phyloP scores from a whole-genome alignment of 2,113 vertebrate genomes.

The Marcusenius ussheri region DNA sequence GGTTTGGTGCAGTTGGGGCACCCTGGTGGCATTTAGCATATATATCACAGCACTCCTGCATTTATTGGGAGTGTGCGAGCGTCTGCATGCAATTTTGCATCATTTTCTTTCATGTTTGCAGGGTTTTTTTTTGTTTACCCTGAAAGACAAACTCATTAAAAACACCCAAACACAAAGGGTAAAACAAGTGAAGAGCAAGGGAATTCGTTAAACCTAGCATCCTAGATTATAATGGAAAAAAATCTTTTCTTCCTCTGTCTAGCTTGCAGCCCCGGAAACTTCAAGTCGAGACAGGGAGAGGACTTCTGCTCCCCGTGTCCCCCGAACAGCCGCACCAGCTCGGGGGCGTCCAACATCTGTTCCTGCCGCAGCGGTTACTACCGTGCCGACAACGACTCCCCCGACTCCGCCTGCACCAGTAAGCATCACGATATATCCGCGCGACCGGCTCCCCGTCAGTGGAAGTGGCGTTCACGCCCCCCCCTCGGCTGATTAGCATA shows the following conservation, averaged over 20 bases:
- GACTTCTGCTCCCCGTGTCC: slow-evolving; percentile 81
- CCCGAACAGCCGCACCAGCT: slow-evolving; percentile 78
- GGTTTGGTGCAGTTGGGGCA: neutral
- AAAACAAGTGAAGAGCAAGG: neutral
- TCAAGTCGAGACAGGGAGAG: slow-evolving; percentile 91
- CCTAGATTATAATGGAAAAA: neutral
- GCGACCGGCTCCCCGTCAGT: neutral
- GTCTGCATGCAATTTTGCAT: neutral
- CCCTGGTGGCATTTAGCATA: neutral
- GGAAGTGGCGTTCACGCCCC: neutral
- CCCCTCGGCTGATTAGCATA: neutral
- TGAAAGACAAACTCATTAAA: neutral
- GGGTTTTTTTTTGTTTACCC: neutral
- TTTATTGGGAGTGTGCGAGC: neutral
- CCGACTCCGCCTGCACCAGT: slow-evolving; percentile 90
- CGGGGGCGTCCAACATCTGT: slow-evolving; percentile 76
- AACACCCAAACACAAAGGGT: neutral
- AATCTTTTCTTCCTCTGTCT: neutral
- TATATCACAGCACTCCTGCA: neutral
- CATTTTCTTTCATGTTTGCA: neutral
- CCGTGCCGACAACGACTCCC: slow-evolving; percentile 78
- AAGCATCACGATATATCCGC: slow-evolving; percentile 52
- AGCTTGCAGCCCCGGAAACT: slow-evolving; percentile 83
- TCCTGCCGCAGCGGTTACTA: slow-evolving; percentile 82
- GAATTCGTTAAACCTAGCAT: neutral